Conservation (phyloP, 2,797 vertebrate species). For the Crenichthys baileyi region DNA sequence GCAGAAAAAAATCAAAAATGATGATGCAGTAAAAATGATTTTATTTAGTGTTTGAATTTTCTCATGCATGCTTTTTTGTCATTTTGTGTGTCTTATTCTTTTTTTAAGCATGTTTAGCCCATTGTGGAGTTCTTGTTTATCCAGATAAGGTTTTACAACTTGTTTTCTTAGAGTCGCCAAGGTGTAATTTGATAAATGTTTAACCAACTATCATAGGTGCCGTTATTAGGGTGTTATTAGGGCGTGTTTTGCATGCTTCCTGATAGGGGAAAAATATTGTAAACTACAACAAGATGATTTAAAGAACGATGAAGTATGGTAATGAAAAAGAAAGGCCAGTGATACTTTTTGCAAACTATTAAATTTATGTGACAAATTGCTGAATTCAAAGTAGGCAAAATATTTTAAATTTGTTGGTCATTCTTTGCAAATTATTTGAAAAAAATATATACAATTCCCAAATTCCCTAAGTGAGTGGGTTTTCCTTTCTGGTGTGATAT, state of each 20-base stretch:
- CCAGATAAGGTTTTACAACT: neutral
- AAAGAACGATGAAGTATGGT: neutral
- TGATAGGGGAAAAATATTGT: neutral
- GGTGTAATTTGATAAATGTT: neutral
- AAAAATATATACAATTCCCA: neutral
- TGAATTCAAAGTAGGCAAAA: neutral
- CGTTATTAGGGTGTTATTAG: neutral
- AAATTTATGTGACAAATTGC: neutral
- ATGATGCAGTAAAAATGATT: neutral
- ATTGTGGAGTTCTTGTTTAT: neutral
- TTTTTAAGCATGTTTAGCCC: neutral
- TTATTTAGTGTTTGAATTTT: neutral
- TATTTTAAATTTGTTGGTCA: neutral
- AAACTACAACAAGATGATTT: neutral
- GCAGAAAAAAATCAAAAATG: neutral
- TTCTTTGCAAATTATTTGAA: neutral
- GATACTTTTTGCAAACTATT: neutral
- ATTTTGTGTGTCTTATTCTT: neutral
- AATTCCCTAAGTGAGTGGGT: neutral
- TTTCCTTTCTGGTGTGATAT: conserved; percentile 9
- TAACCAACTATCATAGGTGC: neutral
- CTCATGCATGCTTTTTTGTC: neutral
- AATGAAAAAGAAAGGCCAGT: neutral
- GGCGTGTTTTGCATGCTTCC: neutral
- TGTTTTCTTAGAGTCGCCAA: neutral